Base-by-base conservation (phyloP, 2,113 vertebrate genomes). In the Athene noctua region DNA sequence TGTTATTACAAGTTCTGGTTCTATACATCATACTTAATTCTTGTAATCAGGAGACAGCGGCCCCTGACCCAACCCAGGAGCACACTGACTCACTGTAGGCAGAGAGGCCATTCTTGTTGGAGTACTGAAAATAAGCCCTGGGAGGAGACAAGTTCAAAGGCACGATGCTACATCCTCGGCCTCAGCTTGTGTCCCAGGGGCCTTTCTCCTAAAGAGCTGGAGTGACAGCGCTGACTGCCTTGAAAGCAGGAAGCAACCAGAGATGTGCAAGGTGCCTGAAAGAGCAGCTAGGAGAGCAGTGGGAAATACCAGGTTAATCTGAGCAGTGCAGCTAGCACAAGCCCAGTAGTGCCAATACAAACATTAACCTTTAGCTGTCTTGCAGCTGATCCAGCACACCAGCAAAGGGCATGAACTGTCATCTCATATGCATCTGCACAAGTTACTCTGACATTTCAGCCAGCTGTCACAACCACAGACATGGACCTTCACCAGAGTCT, bases 271-370 rank as follows among this genome's bases (percentile, higher is more conserved):
- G 67, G 40, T 68, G 20, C 9, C 71, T 42, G 68, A 57, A 58
- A 61, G 30, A 62, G 47, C 38, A 42, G 46, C 29, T 16, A 36
- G 38, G 19, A 68, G 63, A 72, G 63, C 79, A 57, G 62, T 0
- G 1, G 62, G 63, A 78, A 86, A 46, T 2, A 52, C 2, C 0
- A 2, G 25, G 72, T 80, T 88, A 90, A 87, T 8, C 10, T 1
- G 4, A 57, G 73, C 61, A 65, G 49, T 27, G 40, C 3, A 0
- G 38, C 9, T 5, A 54, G 38, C 29, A n/a, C 9, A 51, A 78
- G 38, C 52, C 55, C 20, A 2, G 47, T 55, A 63, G 57, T 3
- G 20, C 30, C 57, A 9, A 20, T 0, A 0, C 40, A 36, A 58
- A 71, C 61, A 29, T 49, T 68, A 75, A 75, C 90, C 74, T 89